Base-by-base conservation (phyloP, 2,888 invertebrate species). In the Ichneumoninae sp. region DNA sequence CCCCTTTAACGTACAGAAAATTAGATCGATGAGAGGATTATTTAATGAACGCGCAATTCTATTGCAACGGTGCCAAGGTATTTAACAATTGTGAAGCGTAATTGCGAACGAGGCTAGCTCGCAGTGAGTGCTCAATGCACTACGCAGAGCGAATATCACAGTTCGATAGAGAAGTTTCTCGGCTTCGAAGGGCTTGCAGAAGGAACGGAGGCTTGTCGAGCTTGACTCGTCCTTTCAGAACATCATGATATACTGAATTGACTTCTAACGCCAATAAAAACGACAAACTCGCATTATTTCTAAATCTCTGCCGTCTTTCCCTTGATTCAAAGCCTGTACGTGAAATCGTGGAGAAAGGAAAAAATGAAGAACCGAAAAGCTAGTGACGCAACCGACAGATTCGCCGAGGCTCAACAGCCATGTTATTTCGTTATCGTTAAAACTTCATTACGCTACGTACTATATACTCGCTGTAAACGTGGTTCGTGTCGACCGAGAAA, bases 351-450 rank as follows among this genome's bases (percentile, higher is more conserved):
- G 26, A 10, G 33, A 78, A 68, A 3, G 26, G 44, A 16, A 69
- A 57, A 47, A 69, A 68, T 5, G 1, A 50, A 57, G 1, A 50
- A 75, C 54, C 26, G 6, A 65, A 22, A 70, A 60, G 6, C 16
- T 52, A 19, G 26, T 70, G 74, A 52, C 30, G 40, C 77, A 69
- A 76, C 78, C 74, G 52, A 69, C 50, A 77, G 86, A 90, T 90
- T 91, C 90, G 89, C 88, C 89, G 90, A 89, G 89, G 88, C 89
- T 88, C 68, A 87, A 90, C 89, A 90, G 89, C 89, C 88, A 87
- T 89, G 57, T 87, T 87, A 86, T 85, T 89, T 86, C 80, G 80
- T 57, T 88, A 87, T 72, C 69, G 62, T 83, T 84, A 82, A 70
- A 77, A 83, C 69, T 83, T 74, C 76, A 82, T 84, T 84, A 81